Base-by-base conservation (phyloP, 2,113 vertebrate genomes). In the Pitta sordida region DNA sequence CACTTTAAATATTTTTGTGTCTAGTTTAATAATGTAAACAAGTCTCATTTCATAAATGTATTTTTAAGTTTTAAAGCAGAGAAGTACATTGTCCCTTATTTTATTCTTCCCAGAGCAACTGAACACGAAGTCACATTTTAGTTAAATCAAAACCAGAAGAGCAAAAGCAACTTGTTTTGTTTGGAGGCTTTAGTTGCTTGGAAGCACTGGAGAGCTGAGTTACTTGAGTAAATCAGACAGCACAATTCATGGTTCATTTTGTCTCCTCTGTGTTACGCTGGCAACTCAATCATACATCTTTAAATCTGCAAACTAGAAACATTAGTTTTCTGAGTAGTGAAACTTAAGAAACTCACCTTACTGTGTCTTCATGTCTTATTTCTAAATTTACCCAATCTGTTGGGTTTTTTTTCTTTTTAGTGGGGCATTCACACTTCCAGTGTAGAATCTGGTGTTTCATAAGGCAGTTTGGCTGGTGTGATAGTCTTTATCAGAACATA, bases 231-330 rank as follows among this genome's bases (percentile, higher is more conserved):
- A 81, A 89, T 39, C 43, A 83, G 93, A 81, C 68, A 80, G 43
- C 26, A 43, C 7, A 37, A 65, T 68, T 75, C 73, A 44, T 44
- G 69, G 39, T 63, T 81, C 48, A 13, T 83, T 91, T 13, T n/a
- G 8, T 75, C 60, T 78, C 22, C 36, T 64, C 32, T 2, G 3
- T 44, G 12, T 60, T 79, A n/a, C 17, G 34, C 44, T 82, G 91
- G 68, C 44, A 75, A 62, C 55, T 67, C 86, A 64, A 62, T 58
- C 84, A 36, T 56, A 76, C 43, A n/a, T 70, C 51, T 60, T 91
- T 86, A 95, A 86, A 56, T 86, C 44, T 91, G 26, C 26, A 95
- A 56, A 77, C 73, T 90, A 62, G 73, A 83, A 68, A 87, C 88
- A 36, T 1, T 46, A 43, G 9, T 17, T 80, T 69, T 53, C 26